phyloP scores from a whole-genome alignment of 1,140 invertebrate genomes.

The Aporrectodea caliginosa region DNA sequence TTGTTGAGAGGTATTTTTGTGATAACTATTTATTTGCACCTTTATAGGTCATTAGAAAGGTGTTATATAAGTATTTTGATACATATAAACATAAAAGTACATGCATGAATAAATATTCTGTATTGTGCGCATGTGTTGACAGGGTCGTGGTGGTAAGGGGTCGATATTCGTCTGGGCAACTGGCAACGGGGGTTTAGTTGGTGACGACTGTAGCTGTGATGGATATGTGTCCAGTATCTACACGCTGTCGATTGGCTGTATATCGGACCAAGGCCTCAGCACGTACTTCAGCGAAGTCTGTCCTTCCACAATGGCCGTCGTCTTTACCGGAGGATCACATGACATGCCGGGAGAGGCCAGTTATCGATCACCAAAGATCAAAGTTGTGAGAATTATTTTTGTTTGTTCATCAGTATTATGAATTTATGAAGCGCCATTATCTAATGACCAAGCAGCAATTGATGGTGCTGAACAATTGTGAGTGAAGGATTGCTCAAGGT shows the following conservation, averaged over 20 bases:
- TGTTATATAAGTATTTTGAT: no score
- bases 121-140: no score
- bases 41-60: no score
- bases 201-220: constrained; percentile 56
- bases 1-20: no score
- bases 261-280: constrained; percentile 46
- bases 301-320: constrained; percentile 54
- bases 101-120: no score
- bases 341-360: constrained; percentile 12
- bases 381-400: constrained; percentile 42
- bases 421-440: no score
- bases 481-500: no score
- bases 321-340: constrained; percentile 51
- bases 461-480: no score
- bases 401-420: no score
- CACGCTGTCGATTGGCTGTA: constrained; percentile 54
- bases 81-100: no score
- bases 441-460: no score
- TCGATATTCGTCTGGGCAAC: constrained; percentile 58
- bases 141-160: constrained; percentile 55
- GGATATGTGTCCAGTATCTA: constrained; percentile 56
- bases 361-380: constrained; percentile 38
- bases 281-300: constrained; percentile 57
- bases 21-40: no score
- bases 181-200: constrained; percentile 56